Evolutionary conservation across 2,888 invertebrate species (phyloP).

Genomic region (Hedya salicella): DNA sequence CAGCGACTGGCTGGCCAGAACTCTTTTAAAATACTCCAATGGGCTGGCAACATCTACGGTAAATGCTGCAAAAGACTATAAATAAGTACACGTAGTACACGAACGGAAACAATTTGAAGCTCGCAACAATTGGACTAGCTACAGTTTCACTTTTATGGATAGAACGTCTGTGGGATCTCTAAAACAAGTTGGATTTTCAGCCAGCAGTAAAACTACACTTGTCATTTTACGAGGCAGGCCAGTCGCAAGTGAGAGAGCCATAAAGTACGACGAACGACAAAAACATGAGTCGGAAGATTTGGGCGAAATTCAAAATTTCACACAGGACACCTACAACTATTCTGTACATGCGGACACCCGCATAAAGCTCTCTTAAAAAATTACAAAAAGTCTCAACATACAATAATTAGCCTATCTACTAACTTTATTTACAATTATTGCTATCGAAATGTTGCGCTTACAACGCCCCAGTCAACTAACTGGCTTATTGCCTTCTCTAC

Average conservation of each 20-base stretch:
- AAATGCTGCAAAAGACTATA: neutral
- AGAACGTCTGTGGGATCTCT: conserved; percentile 15
- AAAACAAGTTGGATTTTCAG: conserved; percentile 33
- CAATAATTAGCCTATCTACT: conserved; percentile 82
- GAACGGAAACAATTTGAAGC: neutral
- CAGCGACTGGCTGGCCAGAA: conserved; percentile 19
- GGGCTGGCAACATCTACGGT: neutral
- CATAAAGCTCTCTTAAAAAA: conserved; percentile 84
- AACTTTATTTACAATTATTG: conserved; percentile 81
- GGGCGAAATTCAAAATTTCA: conserved; percentile 82
- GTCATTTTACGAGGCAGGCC: conserved; percentile 58
- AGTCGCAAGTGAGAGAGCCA: conserved; percentile 62
- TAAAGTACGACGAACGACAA: conserved; percentile 61
- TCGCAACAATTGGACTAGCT: neutral
- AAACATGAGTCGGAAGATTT: conserved; percentile 68
- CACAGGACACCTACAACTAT: conserved; percentile 66
- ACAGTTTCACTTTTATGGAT: conserved; percentile 15
- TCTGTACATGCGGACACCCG: conserved; percentile 75
- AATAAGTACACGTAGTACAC: neutral
- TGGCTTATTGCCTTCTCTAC: conserved; percentile 76
- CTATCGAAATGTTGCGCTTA: conserved; percentile 81
- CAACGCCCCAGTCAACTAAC: conserved; percentile 73
- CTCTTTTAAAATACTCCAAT: neutral
- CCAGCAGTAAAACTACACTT: conserved; percentile 45
- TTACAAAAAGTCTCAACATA: conserved; percentile 80